Percentiles rank a stretch among this genome's conserved stretches.
Conservation (phyloP, 2,797 vertebrate genomes). For the Cryptoprocta ferox region DNA sequence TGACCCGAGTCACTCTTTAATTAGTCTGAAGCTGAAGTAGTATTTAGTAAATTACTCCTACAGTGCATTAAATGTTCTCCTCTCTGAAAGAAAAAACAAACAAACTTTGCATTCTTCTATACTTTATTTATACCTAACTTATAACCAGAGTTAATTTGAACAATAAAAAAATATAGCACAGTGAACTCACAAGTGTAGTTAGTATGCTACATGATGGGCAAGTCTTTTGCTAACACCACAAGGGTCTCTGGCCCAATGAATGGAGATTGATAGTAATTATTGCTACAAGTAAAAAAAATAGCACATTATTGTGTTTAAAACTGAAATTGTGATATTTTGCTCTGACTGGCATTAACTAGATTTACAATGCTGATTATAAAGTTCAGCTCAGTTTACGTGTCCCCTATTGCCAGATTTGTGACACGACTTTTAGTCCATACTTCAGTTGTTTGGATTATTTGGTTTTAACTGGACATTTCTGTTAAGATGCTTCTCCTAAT, state of each 20-base stretch:
- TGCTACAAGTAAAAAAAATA: neutral
- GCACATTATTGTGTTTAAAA: constrained; percentile 61
- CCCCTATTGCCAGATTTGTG: neutral
- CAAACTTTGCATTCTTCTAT: neutral
- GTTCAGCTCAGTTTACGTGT: neutral
- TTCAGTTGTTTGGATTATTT: neutral
- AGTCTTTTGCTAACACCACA: neutral
- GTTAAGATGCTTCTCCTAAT: neutral
- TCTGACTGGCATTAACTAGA: neutral
- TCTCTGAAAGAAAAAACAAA: neutral
- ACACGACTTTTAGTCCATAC: neutral
- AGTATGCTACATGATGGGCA: neutral
- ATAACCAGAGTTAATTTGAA: constrained; percentile 43
- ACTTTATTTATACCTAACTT: constrained; percentile 63
- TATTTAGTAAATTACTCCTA: constrained; percentile 55
- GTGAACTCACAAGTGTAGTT: neutral
- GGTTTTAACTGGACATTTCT: neutral
- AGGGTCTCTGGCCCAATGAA: neutral
- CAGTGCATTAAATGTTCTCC: constrained; percentile 33
- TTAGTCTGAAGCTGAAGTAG: constrained; percentile 44
- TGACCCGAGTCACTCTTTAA: constrained; percentile 57
- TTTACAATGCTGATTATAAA: neutral
- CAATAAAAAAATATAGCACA: neutral
- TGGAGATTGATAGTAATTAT: neutral
- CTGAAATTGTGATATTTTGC: constrained; percentile 27